phyloP scores from a whole-genome alignment of 2,113 vertebrate species.

The Alethe castanea region DNA sequence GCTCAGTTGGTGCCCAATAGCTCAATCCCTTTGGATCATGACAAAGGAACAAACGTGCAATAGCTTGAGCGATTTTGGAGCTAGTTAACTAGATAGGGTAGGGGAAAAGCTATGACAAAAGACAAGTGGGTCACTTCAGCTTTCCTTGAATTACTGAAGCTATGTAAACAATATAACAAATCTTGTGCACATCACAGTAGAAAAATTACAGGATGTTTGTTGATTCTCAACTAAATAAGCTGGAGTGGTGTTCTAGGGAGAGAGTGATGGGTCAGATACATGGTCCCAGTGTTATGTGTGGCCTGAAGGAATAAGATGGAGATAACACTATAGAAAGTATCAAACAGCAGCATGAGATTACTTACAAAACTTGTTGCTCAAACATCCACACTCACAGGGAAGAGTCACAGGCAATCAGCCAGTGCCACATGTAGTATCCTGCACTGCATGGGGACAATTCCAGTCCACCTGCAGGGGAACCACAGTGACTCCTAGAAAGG shows the following conservation, averaged over 20 bases:
- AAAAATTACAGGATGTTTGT: background rate
- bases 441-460: background rate
- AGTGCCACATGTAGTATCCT: background rate
- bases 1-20: background rate
- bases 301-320: background rate
- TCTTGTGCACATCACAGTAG: background rate
- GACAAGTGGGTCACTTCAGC: background rate
- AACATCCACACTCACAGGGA: background rate
- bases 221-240: background rate
- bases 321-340: background rate
- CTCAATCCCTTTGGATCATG: background rate
- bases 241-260: background rate
- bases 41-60: background rate
- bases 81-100: background rate
- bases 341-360: background rate
- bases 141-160: background rate
- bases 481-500: background rate
- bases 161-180: background rate
- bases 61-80: background rate
- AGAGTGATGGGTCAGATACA: background rate
- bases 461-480: background rate
- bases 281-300: accelerated
- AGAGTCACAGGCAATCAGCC: background rate
- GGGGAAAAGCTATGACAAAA: background rate
- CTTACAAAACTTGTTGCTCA: background rate